Percentiles rank a stretch among this genome's conserved stretches.
Evolutionary conservation across 2,797 vertebrate species (phyloP).

Genomic region (Taeniopygia guttata): DNA sequence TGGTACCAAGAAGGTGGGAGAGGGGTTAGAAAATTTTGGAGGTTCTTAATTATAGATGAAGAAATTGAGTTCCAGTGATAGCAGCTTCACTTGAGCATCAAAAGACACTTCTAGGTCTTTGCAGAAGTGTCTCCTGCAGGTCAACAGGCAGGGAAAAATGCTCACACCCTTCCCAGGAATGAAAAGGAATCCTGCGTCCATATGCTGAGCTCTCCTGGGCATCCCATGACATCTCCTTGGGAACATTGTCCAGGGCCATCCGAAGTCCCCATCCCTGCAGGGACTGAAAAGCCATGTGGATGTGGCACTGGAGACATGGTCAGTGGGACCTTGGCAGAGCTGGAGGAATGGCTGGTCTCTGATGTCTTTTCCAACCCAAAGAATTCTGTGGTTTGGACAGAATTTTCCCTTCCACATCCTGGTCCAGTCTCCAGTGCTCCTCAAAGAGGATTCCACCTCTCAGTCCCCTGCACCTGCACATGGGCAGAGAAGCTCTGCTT

Average conservation of each 20-base stretch:
- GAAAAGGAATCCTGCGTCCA: background rate
- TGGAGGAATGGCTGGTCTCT: background rate
- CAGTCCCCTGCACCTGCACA: background rate
- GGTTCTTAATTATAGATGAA: background rate
- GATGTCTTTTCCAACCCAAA: background rate
- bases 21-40: background rate
- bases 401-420: background rate
- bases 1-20: background rate
- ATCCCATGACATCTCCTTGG: background rate
- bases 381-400: background rate
- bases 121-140: background rate
- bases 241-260: background rate
- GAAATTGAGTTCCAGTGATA: background rate
- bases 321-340: background rate
- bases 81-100: background rate
- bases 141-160: background rate
- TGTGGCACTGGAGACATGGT: background rate
- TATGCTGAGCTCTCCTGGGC: background rate
- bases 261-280: background rate
- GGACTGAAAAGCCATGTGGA: fast-evolving
- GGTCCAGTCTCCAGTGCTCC: background rate
- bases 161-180: background rate
- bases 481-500: background rate
- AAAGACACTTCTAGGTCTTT: background rate
- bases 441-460: background rate